Base-by-base conservation (phyloP, 2,113 vertebrate genomes). In the Morone saxatilis region DNA sequence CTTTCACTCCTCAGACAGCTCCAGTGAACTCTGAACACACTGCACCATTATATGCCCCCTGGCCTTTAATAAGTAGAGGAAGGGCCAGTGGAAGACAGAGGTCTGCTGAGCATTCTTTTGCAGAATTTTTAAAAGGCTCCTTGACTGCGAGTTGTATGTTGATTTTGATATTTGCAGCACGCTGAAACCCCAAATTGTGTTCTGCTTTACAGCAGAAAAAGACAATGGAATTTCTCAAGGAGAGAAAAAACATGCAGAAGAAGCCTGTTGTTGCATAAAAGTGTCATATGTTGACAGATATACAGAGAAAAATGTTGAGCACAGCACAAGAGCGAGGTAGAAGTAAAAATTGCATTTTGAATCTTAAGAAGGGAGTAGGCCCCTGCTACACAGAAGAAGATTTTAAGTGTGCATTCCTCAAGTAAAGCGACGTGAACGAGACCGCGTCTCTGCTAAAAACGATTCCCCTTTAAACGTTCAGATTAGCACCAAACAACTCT, bases 21-120 rank as follows among this genome's bases (percentile, higher is more conserved):
- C 75, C 80, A 80, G 67, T 91, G 75, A 90, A 80, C 84, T 84
- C 77, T 63, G 74, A 79, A 81, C 89, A 84, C 77, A 69, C 75
- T 66, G 80, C 88, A 70, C 84, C 88, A 71, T 85, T 83, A 89
- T 72, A 66, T 84, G 60, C 50, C 51, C 66, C 61, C 20, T 10
- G 78, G 85, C 61, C 74, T 75, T 82, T 47, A 53, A 67, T 43
- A 40, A 25, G 31, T 19, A 45, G 73, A 83, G 68, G 56, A 69
- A 17, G 72, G 69, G 73, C 50, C 51, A 22, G 62, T 47, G 72
- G 25, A 79, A 50, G 85, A 71, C 87, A 66, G 80, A 87, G 80
- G 6, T 51, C 56, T 41, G 76, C 36, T 51, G 54, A 61, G 40
- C 40, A 81, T 25, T 51, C 57, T 62, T 80, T 51, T 67, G 50